These are phyloP conservation scores for Pachliopta kotzebuea DNA, from an alignment of 2,888 invertebrate species.

Conservation along the genomic window DNA sequence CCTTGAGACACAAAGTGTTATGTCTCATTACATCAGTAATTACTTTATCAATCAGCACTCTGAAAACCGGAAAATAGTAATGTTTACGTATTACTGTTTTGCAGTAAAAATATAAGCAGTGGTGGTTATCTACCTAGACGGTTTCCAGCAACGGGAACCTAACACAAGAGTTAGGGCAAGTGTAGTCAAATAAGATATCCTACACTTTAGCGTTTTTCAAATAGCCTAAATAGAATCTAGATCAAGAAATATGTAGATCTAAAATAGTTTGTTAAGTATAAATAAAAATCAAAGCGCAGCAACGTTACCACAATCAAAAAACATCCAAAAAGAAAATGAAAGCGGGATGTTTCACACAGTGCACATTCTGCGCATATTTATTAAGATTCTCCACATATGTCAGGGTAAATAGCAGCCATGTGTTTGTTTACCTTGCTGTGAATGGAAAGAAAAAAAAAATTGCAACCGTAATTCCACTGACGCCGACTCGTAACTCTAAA, in stretches of 20 bases:
- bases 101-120: no score
- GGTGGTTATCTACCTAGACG: no score
- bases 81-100: no score
- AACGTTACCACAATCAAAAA: neutral
- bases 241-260: neutral
- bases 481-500: conserved; percentile 3
- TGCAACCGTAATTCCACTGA: conserved; percentile 12
- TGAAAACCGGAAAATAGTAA: no score
- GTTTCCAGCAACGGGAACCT: no score
- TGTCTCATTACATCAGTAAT: no score
- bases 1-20: no score
- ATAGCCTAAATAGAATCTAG: no score
- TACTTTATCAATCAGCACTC: no score
- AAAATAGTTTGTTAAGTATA: neutral
- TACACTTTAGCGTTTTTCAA: no score
- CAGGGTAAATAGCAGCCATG: conserved; percentile 4
- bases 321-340: neutral
- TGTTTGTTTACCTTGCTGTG: conserved; percentile 12
- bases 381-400: conserved; percentile 4
- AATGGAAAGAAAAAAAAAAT: conserved; percentile 14
- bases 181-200: no score
- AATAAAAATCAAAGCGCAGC: neutral
- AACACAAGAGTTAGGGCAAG: no score
- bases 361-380: conserved; percentile 1
- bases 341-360: neutral